Evolutionary conservation across 2,797 vertebrate species (phyloP), one percentile per base, ranked within the genome.

Genomic region (Odontamblyopus lacepedii): DNA sequence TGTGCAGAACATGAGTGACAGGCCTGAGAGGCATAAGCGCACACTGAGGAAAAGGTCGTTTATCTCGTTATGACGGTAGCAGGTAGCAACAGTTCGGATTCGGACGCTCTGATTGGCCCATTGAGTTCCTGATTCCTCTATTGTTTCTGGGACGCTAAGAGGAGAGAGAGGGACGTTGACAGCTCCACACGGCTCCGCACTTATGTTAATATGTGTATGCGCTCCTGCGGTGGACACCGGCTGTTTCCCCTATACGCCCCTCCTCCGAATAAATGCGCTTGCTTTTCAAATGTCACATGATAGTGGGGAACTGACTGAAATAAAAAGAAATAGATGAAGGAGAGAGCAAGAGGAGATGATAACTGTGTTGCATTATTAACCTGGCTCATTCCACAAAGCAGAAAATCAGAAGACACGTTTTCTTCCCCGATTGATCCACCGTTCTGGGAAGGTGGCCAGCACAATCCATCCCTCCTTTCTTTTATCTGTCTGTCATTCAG

Each of bases 261-360:
- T 79, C 77, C 83, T 64, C 69, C 11, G 11, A 70, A 70, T 84
- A 85, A 91, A 87, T 63, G 56, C 68, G 77, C 88, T 88, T 81
- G 82, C 80, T 88, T 91, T 89, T 85, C 76, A 90, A 90, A 91
- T 90, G 85, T 89, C 87, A 87, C 74, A 81, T 85, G 78, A 71
- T 38, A 41, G 74, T 80, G 77, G 78, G 85, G 79, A 80, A 81
- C 63, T 80, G 78, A 88, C 86, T 89, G 13, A 79, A 71, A 67
- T 85, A 78, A 76, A 67, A 48, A 68, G 63, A 70, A 68, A 69
- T 55, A 84, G 74, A 74, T 77, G 76, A 75, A 66, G 29, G 67
- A 62, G 44, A 32, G 75, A 38, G 61, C 71, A 73, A 70, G 70
- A 67, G 60, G 76, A 81, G 81, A 88, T 83, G 87, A 87, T 85